Evolutionary conservation across 2,797 vertebrate genomes (phyloP).

Genomic region (Pogonophryne albipinna): DNA sequence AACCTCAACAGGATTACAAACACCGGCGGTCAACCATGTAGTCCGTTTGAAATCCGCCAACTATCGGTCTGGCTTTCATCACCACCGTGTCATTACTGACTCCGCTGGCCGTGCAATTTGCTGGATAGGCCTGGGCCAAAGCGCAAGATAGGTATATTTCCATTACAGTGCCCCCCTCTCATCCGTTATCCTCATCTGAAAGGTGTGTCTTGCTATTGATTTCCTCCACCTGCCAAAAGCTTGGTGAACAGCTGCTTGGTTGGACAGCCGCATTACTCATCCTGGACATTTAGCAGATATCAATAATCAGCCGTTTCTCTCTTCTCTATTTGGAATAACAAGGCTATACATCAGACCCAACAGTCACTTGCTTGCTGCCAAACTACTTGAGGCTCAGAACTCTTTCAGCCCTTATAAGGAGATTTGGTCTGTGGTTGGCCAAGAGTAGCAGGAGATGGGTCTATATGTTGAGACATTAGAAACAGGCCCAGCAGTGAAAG

Average conservation of each 20-base stretch:
- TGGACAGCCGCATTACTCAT: constrained; percentile 68
- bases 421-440: constrained; percentile 37
- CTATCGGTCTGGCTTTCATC: constrained; percentile 55
- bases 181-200: constrained; percentile 67
- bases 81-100: constrained; percentile 31
- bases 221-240: constrained; percentile 67
- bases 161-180: constrained; percentile 46
- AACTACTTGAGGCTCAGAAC: constrained; percentile 38
- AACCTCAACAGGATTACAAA: constrained; percentile 37
- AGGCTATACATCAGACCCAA: constrained; percentile 69
- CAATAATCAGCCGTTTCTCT: constrained; percentile 72
- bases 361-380: constrained; percentile 49
- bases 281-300: constrained; percentile 73
- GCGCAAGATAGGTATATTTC: constrained; percentile 64
- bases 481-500: constrained; percentile 16
- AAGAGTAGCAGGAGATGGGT: constrained; percentile 25
- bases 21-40: constrained; percentile 28
- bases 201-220: constrained; percentile 73
- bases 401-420: constrained; percentile 63
- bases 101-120: constrained; percentile 27
- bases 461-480: constrained; percentile 49
- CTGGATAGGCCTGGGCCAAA: constrained; percentile 37
- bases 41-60: constrained; percentile 36
- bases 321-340: constrained; percentile 74
- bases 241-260: constrained; percentile 66